A percentile compares a stretch with the other conserved stretches of the same genome.
These are phyloP conservation scores for Hydrophis major DNA, from an alignment of 2,797 vertebrate genomes.

Conservation along the genomic window DNA sequence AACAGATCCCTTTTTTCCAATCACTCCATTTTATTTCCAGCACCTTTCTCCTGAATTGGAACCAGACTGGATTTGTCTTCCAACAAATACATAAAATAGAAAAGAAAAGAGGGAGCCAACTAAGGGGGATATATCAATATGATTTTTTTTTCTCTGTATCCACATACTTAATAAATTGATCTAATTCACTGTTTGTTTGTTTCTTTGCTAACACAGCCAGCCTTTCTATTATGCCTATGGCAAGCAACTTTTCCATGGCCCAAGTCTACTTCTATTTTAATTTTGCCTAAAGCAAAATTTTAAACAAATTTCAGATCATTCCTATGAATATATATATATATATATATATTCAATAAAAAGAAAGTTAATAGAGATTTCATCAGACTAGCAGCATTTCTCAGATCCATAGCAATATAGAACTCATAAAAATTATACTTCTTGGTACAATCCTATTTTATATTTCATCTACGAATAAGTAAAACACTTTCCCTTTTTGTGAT, in stretches of 20 bases:
- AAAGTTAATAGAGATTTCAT: not conserved
- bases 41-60: no score
- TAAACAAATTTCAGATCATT: not conserved
- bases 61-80: no score
- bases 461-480: not conserved
- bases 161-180: not conserved
- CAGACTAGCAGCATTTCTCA: not conserved
- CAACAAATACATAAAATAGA: no score
- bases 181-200: not conserved
- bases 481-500: not conserved
- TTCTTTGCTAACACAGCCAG: not conserved
- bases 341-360: no score
- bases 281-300: not conserved
- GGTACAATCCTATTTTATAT: not conserved
- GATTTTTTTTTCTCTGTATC: not conserved
- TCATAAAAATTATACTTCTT: not conserved
- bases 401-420: not conserved
- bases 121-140: not conserved
- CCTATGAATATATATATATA: no score
- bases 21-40: no score
- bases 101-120: not conserved
- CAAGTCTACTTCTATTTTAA: not conserved
- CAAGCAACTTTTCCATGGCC: not conserved
- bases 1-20: no score
- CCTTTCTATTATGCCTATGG: not conserved